Evolutionary conservation across 1,140 invertebrate species (phyloP).

Genomic region (Yoshiicerus persimilis): DNA sequence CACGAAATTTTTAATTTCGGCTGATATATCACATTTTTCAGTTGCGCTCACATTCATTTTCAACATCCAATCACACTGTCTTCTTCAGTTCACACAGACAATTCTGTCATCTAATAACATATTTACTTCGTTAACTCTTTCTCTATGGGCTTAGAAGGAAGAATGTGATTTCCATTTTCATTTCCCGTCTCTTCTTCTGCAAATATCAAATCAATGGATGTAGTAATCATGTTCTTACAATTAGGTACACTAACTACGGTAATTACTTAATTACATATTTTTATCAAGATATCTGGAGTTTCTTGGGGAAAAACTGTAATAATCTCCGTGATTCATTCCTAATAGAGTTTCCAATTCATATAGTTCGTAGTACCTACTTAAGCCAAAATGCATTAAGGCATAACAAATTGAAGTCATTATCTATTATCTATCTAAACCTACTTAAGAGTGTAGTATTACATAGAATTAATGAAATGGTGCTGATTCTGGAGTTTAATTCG

Average conservation of each 20-base stretch:
- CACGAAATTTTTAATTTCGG: not conserved
- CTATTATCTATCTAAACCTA: not conserved
- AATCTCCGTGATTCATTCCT: too few relatives aligned
- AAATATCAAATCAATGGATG: too few relatives aligned
- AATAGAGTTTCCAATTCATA: too few relatives aligned
- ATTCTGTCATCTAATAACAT: not conserved
- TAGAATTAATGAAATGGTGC: not conserved
- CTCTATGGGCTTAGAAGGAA: not conserved
- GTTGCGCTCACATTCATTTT: not conserved
- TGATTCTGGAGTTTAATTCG: not conserved
- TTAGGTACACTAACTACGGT: not conserved
- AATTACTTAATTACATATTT: not conserved
- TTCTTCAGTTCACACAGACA: not conserved
- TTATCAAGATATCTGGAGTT: not conserved
- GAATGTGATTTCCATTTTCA: not conserved
- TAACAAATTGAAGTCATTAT: not conserved
- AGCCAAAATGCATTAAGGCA: not conserved
- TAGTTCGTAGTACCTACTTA: too few relatives aligned
- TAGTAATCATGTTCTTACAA: too few relatives aligned
- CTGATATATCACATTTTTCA: not conserved
- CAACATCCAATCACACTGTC: not conserved
- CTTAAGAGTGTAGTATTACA: not conserved
- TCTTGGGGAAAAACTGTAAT: too few relatives aligned
- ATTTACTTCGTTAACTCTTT: not conserved
- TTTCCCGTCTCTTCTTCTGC: not conserved